Evolutionary conservation across 2,113 vertebrate species (phyloP), one percentile per base, ranked within the genome.

Genomic region (Platichthys stellatus): DNA sequence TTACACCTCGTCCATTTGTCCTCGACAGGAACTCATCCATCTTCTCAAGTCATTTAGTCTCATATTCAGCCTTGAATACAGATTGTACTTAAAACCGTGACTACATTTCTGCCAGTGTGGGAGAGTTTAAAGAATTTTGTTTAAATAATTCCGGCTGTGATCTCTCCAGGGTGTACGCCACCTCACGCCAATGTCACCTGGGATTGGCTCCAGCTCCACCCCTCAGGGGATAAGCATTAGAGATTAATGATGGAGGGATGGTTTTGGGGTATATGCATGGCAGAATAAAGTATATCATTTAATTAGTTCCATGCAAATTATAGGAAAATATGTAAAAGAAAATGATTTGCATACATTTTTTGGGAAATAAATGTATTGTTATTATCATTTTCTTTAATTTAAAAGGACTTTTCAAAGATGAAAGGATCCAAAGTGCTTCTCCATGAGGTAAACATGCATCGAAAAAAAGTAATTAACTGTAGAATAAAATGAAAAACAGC

Each of bases 21-120:
- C 82, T 83, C 76, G 60, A 40, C 54, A 58, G 69, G 85, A 80
- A 74, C 68, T 72, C 84, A 87, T 86, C 81, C 66, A 80, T 88
- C 81, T 79, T 83, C 65, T 71, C 11, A n/a, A 71, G 61, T 45
- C 69, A 80, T 78, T 78, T 60, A 58, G 45, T 47, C 61, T 73
- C 40, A 45, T 21, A 62, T 73, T 61, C 72, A 71, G 57, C 78
- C 64, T 63, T 45, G 63, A 67, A 63, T 69, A 74, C 18, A 3
- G 40, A 63, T 77, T 61, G 57, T 15, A 38, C 24, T 67, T 65
- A 67, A 71, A 78, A 75, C 20, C 20, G 58, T 43, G 72, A 63
- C 18, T 9, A 20, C 51, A 35, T 38, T 49, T 73, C 26, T 28
- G 51, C 21, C 13, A n/a, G 51, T 17, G 54, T 47, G n/a, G 5